Evolutionary conservation across 2,113 vertebrate species (phyloP).

Genomic region (Dasyurus viverrinus): DNA sequence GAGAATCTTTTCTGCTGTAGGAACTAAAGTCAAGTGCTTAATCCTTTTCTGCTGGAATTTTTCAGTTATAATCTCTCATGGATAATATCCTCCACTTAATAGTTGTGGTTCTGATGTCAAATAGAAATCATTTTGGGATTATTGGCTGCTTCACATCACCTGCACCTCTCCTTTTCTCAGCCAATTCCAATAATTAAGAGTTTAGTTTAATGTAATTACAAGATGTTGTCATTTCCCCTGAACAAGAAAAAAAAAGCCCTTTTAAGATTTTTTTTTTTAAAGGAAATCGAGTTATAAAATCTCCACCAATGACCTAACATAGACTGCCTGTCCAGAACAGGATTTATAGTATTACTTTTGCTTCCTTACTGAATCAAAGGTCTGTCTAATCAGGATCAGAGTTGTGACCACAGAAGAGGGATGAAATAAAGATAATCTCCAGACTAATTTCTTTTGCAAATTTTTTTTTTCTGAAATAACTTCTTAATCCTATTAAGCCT

Average conservation of each 20-base stretch:
- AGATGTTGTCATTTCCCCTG: neutral
- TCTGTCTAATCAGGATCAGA: conserved; percentile 63
- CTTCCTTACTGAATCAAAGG: conserved; percentile 26
- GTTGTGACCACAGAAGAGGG: conserved; percentile 29
- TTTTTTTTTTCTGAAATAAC: conserved; percentile 60
- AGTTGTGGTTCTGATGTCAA: neutral
- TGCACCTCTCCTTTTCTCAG: neutral
- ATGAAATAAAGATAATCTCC: conserved; percentile 45
- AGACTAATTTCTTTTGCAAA: conserved; percentile 61
- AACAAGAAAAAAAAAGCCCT: conserved; percentile 16
- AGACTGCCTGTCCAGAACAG: conserved; percentile 1
- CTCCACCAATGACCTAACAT: conserved; percentile 56
- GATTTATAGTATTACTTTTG: conserved; percentile 57
- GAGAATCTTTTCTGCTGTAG: neutral
- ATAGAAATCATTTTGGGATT: neutral
- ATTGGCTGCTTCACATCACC: neutral
- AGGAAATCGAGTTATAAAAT: neutral
- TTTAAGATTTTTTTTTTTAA: conserved; percentile 40
- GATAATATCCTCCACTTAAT: neutral
- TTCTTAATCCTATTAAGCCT: conserved; percentile 65
- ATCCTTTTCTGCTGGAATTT: conserved; percentile 16
- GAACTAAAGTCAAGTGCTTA: conserved; percentile 23
- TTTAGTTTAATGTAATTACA: neutral
- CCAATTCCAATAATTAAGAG: neutral
- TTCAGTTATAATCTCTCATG: neutral